Evolutionary conservation across 1,140 invertebrate species (phyloP), one percentile per base, ranked within the genome.

Genomic region (Drosophila navojoa): DNA sequence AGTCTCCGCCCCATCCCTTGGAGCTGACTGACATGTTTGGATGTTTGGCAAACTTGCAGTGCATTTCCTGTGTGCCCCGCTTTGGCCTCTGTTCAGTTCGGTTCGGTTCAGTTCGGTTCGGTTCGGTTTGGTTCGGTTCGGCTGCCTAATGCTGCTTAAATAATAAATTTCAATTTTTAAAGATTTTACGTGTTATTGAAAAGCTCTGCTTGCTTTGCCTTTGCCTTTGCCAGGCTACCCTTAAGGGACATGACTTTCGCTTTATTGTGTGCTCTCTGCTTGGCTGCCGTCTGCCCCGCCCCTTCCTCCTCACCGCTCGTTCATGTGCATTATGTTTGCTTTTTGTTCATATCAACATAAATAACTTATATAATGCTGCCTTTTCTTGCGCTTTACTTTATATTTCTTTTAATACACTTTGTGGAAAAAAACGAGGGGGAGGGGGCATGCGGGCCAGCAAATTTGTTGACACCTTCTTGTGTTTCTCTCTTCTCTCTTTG

Each of bases 131-230:
- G 32, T 32, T 32, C 32, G 7, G 57, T 44, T 49, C 45, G 42
- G 19, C 13, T 29, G 16, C 45, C 16, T 9, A 29, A 32, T 40
- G 15, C 27, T 73, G 40, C 61, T 74, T 84, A 77, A 84, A 84
- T 84, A 86, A 84, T 84, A 85, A 85, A 84, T 84, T 84, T 84
- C 81, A 85, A 86, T 84, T 84, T 84, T 84, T 84, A 80, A 84
- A 84, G 81, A 80, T 85, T 85, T 80, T 62, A 71, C 77, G 81
- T 71, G 62, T 85, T 85, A 85, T 80, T 84, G 81, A 85, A 84
- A 85, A 84, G 77, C 81, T 77, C 71, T 54, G 77, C 47, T 52
- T 62, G 45, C 57, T 42, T 35, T 42, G 42, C 42, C 42, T n/a
- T 15, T 52, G 50, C 38, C 61, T 52, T 60, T 32, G 32, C 32